Base-by-base conservation (phyloP, 2,113 vertebrate species). In the Nematolebias whitei region DNA sequence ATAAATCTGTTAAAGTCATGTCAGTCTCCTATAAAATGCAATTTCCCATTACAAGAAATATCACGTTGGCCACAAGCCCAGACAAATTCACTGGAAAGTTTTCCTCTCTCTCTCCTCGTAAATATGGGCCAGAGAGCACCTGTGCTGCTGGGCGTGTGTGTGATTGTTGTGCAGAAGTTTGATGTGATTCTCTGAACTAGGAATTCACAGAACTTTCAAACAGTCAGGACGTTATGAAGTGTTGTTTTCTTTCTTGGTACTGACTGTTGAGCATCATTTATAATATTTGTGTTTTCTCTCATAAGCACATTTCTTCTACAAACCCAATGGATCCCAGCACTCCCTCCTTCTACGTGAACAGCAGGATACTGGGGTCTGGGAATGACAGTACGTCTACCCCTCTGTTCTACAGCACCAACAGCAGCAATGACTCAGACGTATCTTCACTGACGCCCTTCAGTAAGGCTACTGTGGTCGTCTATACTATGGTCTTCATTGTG, bases 401-500 rank as follows among this genome's bases (percentile, higher is more conserved):
- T 35, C 32, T 35, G 32, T 69, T 0, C 12, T 59, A 50, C 64
- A 10, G n/a, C 39, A 18, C 1, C 63, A 14, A 12, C 26, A 12
- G 4, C 0, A 22, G 8, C 48, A 83, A 71, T 12, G 1, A 0
- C 15, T 64, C 76, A 15, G 22, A 60, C 0, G 4, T 1, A 20
- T 15, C 11, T 0, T 71, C 8, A 0, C 59, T 22, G 0, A 29
- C 69, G 1, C 40, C 90, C 0, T 87, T 87, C 5, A 85, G 83
- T 0, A 81, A 94, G 9, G 71, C 93, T 13, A 93, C 95, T 0
- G 91, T 94, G 0, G 58, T 95, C 39, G 89, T 96, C 16, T 96
- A 96, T 80, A 66, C 94, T 54, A 87, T 94, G 0, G 95, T 98
- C 22, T 96, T 96, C 0, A 67, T 91, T 0, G 70, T 94, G 2